Evolutionary conservation across 2,113 vertebrate species (phyloP), one percentile per base, ranked within the genome.

Genomic region (Tupaia chinensis): DNA sequence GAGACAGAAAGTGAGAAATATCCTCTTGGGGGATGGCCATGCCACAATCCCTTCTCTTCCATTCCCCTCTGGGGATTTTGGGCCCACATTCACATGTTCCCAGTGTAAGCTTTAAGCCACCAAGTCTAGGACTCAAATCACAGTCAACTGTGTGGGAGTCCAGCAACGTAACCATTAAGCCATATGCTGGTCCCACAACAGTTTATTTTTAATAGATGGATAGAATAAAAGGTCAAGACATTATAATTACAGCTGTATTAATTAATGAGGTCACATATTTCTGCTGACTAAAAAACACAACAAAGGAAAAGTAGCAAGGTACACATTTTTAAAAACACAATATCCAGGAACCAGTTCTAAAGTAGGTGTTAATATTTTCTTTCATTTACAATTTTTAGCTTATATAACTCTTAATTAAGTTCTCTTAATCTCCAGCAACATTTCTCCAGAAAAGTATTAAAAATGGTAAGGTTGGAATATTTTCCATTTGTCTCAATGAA

Each of bases 391-490:
- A 22, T 34, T 74, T 91, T 89, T 72, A 68, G 44, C 53, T 95
- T 94, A 66, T 80, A 27, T n/a, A 80, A 92, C 66, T 97, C 72
- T 86, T 97, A 93, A 98, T 97, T 97, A 97, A 97, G 94, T 70
- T 63, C 78, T 87, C 16, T 7, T 19, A 56, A 14, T 73, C 96
- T 81, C 34, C 53, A 22, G 68, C 78, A 79, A 89, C 85, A 27
- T n/a, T 87, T 83, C 88, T 93, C 93, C 95, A 95, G 72, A 60
- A 80, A 95, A 96, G 61, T 60, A 86, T 90, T 92, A 93, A 94
- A 93, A 96, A 93, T 86, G 53, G 89, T 88, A 92, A 94, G 81
- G 87, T 92, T 94, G 95, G 94, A 89, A 96, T 87, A 91, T 81
- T 93, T 96, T 89, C 72, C 6, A 32, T 88, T 92, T 92, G 95